A percentile compares a stretch with the other conserved stretches of the same genome.
Evolutionary conservation across 2,797 vertebrate genomes (phyloP).

Genomic region (Neopelma chrysocephalum): DNA sequence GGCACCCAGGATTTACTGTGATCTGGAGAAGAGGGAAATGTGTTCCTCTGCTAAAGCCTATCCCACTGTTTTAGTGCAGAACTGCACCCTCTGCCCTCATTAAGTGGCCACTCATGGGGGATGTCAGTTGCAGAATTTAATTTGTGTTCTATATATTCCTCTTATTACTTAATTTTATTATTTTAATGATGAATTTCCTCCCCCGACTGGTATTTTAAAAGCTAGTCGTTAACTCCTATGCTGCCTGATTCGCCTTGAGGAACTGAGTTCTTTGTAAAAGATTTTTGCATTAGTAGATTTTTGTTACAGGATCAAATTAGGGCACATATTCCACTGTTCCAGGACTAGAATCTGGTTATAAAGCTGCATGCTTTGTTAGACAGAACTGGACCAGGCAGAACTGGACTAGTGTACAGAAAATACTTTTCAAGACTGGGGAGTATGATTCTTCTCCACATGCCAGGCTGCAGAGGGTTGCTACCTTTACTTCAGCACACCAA

Average conservation of each 20-base stretch:
- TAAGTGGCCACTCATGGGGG: neutral
- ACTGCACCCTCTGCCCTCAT: neutral
- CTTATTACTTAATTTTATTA: neutral
- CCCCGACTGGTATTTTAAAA: neutral
- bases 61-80: neutral
- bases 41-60: neutral
- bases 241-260: neutral
- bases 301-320: neutral
- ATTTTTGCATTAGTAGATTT: neutral
- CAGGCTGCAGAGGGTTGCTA: neutral
- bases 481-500: neutral
- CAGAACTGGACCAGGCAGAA: neutral
- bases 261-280: neutral
- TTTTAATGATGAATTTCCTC: neutral
- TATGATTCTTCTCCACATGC: neutral
- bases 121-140: neutral
- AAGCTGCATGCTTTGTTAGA: neutral
- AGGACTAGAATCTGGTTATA: neutral
- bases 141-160: neutral
- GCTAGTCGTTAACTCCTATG: neutral
- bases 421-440: neutral
- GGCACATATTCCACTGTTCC: neutral
- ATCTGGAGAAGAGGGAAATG: neutral
- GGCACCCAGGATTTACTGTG: neutral
- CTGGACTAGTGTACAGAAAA: neutral